Base-by-base conservation (phyloP, 1,140 invertebrate genomes). In the Elysia chlorotica region DNA sequence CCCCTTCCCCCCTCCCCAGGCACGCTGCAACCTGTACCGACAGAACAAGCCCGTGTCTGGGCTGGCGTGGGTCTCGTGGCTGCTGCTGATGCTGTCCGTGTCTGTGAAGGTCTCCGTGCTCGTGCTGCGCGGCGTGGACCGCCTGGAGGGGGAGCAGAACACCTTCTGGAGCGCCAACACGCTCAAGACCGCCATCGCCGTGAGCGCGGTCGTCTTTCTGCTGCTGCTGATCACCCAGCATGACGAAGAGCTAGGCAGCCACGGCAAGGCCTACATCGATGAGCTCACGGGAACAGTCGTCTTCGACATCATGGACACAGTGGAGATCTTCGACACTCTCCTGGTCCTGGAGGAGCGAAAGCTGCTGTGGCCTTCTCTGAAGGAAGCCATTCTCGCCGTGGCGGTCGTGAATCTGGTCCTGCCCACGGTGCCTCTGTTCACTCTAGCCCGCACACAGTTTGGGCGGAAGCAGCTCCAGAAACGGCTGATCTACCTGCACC, bases 231-330 rank as follows among this genome's bases (percentile, higher is more conserved):
- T 89, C 70, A 88, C 87, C 65, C 90, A 91, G 75, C 88, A 90
- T 74, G 86, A 89, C 81, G 87, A 89, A 28, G 79, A 86, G 33
- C 74, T 82, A 17, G 81, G 88, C 53, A 82, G 85, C 30, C 78
- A 86, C 33, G 80, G 88, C 30, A 85, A 89, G 73, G 70, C 81
- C 3, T 89, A 88, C 74, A 89, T 91, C 31, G 71, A 78, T 28
- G 66, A 81, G 76, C 61, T 84, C 6, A 80, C 79, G 3, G 77
- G 72, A 14, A 80, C 77, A 2, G 79, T 84, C 25, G 74, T 84
- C 4, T 87, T 91, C 77, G 90, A 91, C 79, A 86, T 91, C 73
- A 84, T 91, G 25, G 90, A 91, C 75, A 87, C 88, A 28, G 88
- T 91, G 38, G 87, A 87, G 41, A 85, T 87, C 53, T 76, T 89